Base-by-base conservation (phyloP, 2,888 invertebrate genomes). In the Agonopterix subpropinquella region DNA sequence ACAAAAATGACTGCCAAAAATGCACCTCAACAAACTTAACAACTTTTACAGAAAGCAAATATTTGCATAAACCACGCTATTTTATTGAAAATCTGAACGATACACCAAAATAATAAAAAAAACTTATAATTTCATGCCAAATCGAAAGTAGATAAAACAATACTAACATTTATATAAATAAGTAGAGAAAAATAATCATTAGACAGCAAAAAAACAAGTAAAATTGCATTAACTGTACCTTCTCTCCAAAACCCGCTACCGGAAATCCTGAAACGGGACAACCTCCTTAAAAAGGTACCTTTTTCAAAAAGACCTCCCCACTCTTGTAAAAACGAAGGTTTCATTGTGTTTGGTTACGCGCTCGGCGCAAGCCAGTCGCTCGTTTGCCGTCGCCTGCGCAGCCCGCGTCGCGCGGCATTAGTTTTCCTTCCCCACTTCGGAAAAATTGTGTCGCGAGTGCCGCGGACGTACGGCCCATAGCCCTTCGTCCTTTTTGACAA, bases 381-480 rank as follows among this genome's bases (percentile, higher is more conserved):
- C 72, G 74, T 65, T 64, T 64, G 80, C 82, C 77, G 77, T 73
- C 77, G 77, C 67, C 56, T 62, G 79, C 77, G 80, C 69, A 63
- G 72, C 59, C 64, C 76, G 82, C 77, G 80, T 70, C 75, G 76
- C 81, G 85, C 85, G 85, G 77, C 83, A 79, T 64, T 68, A 84
- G 82, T 84, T 86, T 83, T 80, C 70, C 70, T 55, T 67, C 59
- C 53, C 51, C n/a, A 42, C 57, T 54, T 65, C 71, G 80, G 85
- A 83, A 86, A 86, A 86, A 83, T 84, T 78, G 83, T 85, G 85
- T 80, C 85, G 85, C 80, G 84, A 74, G 74, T 77, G 74, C 67
- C 60, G 62, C 62, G 57, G 54, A 53, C 50, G 48, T 18, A 47
- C 18, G 43, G 37, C 36, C 15, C 36, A 49, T 41, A 57, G 52